A percentile compares a stretch with the other conserved stretches of the same genome.
Conservation (phyloP, 2,113 vertebrate genomes). For the Erythrocebus patas region DNA sequence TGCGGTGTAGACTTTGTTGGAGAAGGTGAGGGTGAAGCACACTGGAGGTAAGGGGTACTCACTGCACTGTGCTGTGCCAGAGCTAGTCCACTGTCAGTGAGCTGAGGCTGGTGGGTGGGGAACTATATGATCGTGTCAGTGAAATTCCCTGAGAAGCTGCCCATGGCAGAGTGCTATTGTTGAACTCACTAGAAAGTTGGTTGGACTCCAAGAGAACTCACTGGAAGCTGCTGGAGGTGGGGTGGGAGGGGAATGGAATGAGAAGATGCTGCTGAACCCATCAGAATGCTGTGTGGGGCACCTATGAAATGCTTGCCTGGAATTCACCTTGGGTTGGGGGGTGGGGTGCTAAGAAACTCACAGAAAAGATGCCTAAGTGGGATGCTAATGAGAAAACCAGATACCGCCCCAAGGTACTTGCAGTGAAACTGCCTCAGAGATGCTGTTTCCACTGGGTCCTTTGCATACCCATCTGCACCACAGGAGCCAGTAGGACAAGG, state of each 20-base stretch:
- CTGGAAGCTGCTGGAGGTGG: background rate
- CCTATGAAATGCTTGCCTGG: background rate
- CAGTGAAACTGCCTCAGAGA: background rate
- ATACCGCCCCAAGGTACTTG: background rate
- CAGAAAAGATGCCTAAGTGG: background rate
- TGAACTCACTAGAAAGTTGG: background rate
- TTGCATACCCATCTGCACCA: background rate
- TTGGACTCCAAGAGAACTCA: background rate
- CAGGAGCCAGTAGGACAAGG: rapidly evolving
- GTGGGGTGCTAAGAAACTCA: background rate
- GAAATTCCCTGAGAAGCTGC: background rate
- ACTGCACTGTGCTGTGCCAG: background rate
- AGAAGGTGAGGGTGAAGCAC: background rate
- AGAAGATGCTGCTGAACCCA: background rate
- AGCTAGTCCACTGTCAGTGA: background rate
- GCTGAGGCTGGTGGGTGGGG: background rate
- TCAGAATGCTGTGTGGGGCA: background rate
- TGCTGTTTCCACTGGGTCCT: too few relatives aligned
- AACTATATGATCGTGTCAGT: rapidly evolving
- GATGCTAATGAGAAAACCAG: background rate
- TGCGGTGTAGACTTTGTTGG: background rate
- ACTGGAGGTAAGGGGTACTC: background rate
- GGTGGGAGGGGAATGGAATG: too few relatives aligned
- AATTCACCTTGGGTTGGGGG: background rate
- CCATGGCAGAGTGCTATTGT: background rate